Conservation (phyloP, 2,113 vertebrate species). For the Cyprinodon variegatus region DNA sequence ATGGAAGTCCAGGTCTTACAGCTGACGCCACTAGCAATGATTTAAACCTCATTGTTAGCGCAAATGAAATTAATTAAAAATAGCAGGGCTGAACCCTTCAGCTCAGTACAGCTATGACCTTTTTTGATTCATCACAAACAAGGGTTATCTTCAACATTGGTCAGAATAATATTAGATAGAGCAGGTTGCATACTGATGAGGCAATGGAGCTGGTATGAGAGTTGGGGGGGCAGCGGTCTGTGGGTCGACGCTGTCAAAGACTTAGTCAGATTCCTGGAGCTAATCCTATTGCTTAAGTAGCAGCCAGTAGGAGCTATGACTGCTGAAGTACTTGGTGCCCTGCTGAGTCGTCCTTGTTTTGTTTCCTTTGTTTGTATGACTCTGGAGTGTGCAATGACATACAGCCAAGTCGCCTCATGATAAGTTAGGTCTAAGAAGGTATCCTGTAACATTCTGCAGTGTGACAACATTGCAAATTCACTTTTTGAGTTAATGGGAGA, state of each 20-base stretch:
- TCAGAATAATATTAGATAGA: no score
- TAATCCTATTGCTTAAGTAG: slow-evolving; percentile 68
- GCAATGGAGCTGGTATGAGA: neutral
- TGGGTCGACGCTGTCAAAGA: slow-evolving; percentile 44
- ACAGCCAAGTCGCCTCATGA: neutral
- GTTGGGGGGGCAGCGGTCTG: neutral
- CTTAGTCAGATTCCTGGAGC: slow-evolving; percentile 74
- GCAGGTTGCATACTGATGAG: neutral
- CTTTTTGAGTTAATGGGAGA: neutral
- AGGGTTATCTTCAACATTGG: neutral
- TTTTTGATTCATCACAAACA: no score
- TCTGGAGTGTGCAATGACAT: neutral
- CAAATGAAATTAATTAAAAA: no score
- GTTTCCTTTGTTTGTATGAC: slow-evolving; percentile 7
- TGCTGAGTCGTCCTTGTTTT: neutral
- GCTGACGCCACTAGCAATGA: no score
- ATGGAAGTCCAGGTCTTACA: no score
- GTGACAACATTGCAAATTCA: neutral
- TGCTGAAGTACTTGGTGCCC: slow-evolving; percentile 55
- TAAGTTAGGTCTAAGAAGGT: neutral
- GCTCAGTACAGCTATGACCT: no score
- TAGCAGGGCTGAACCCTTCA: no score
- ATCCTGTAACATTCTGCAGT: neutral
- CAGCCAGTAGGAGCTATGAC: slow-evolving; percentile 45
- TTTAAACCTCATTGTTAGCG: no score